phyloP scores from a whole-genome alignment of 1,140 invertebrate species.

The Stenopsyche tienmushanensis region DNA sequence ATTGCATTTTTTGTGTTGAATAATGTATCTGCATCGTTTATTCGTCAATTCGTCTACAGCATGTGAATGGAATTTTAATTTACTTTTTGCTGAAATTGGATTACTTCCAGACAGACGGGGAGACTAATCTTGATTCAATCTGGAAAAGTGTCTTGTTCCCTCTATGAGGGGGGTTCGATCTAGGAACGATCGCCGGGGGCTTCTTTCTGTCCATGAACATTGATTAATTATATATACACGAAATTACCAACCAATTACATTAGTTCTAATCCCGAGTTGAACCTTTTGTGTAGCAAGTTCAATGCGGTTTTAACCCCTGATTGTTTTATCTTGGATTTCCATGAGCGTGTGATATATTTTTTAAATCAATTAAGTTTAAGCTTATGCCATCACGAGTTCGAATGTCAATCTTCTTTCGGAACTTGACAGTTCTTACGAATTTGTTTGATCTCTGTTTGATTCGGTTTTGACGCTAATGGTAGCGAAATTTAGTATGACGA shows the following conservation, averaged over 20 bases:
- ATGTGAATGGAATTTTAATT: no score
- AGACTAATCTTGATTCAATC: not conserved
- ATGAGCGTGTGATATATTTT: not conserved
- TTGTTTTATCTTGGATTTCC: not conserved
- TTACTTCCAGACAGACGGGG: no score
- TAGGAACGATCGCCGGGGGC: not conserved
- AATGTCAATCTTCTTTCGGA: no score
- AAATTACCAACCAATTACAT: not conserved
- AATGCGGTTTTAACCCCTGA: not conserved
- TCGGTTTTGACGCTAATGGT: no score
- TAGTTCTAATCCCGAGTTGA: not conserved
- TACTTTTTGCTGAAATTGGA: no score
- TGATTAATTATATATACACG: not conserved
- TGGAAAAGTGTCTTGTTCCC: not conserved
- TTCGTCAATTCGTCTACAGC: no score
- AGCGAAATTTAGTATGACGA: no score
- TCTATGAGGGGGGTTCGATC: not conserved
- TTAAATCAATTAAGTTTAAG: not conserved
- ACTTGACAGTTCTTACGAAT: no score
- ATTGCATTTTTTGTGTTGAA: no score
- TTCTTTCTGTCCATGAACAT: not conserved
- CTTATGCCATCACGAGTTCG: no score
- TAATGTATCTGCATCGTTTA: no score
- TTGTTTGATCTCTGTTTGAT: no score
- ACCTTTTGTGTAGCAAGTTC: not conserved